Conservation (phyloP, 1,140 invertebrate genomes). For the Choristoneura fumiferana region DNA sequence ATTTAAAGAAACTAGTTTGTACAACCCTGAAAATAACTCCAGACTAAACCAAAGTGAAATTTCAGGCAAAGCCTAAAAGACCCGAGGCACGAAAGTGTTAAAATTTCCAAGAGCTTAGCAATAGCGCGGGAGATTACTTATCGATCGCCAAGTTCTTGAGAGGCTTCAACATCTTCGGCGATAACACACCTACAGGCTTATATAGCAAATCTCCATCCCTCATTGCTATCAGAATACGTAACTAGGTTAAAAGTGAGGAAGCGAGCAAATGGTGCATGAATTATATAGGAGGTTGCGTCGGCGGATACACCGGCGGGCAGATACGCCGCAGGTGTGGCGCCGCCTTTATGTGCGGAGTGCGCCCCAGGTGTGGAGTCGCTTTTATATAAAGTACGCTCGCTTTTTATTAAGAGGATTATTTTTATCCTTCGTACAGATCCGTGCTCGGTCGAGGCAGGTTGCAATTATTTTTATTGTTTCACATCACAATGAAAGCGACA, state of each 20-base stretch:
- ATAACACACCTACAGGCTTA: constrained; percentile 3
- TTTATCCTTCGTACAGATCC: no score
- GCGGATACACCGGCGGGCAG: background rate
- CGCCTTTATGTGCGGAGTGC: constrained; percentile 14
- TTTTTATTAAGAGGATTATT: no score
- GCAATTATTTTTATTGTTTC: no score
- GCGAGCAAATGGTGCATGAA: constrained; percentile 50
- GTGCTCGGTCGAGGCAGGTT: no score
- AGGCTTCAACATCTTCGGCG: background rate
- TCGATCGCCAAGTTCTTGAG: constrained; percentile 1
- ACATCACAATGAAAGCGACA: no score
- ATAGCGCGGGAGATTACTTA: constrained; percentile 7
- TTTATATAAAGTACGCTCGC: background rate
- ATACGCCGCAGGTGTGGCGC: constrained; percentile 20
- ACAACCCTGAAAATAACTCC: no score
- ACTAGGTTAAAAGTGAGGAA: constrained; percentile 24
- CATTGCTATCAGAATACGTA: constrained; percentile 27
- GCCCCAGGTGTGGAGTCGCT: constrained; percentile 10
- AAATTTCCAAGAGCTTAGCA: constrained; percentile 9
- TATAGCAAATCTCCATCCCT: background rate
- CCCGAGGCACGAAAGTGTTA: background rate
- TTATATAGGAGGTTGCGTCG: constrained; percentile 45
- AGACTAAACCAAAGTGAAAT: background rate
- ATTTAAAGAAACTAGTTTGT: no score
- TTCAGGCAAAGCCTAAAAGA: background rate